Percentiles rank a stretch among this genome's conserved stretches.
These are phyloP conservation scores for Melanostigma gelatinosum DNA, from an alignment of 2,113 vertebrate genomes.

Conservation along the genomic window DNA sequence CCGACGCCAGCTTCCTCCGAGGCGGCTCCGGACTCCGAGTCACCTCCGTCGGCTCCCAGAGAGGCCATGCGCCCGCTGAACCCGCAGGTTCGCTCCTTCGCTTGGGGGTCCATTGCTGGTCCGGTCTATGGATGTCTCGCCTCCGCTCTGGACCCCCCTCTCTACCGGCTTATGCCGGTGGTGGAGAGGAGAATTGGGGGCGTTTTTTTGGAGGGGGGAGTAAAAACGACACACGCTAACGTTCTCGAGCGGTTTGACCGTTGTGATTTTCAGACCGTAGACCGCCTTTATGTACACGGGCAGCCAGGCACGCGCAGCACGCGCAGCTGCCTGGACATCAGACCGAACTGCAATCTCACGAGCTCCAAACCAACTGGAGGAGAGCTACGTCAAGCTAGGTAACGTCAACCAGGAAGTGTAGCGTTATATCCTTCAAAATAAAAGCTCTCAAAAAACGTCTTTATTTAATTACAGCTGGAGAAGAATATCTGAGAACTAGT, in stretches of 20 bases:
- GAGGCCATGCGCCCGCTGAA: constrained; percentile 64
- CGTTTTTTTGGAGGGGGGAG: not conserved
- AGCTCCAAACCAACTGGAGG: constrained; percentile 21
- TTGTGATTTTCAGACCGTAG: constrained; percentile 19
- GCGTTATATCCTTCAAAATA: constrained; percentile 28
- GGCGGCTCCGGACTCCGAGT: constrained; percentile 76
- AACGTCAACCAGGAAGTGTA: not conserved
- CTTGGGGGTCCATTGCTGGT: constrained; percentile 78
- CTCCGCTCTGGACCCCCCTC: constrained; percentile 66
- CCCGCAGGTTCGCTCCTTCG: constrained; percentile 47
- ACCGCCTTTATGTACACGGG: constrained; percentile 5
- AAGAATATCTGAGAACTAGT: too few species aligned
- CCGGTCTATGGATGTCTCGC: constrained; percentile 45
- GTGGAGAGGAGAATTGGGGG: not conserved
- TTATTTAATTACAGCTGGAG: not conserved
- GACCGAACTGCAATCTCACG: constrained; percentile 46
- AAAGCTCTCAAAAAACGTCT: not conserved
- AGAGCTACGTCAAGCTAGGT: not conserved
- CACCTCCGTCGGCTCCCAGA: constrained; percentile 76
- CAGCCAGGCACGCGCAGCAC: constrained; percentile 37
- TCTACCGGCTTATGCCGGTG: constrained; percentile 36
- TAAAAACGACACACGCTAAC: not conserved
- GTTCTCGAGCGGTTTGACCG: not conserved
- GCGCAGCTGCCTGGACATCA: constrained; percentile 57
- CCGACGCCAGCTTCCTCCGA: constrained; percentile 74